Conservation (phyloP, 92 coral and sea anemone species). For the Palythoa grandis region DNA sequence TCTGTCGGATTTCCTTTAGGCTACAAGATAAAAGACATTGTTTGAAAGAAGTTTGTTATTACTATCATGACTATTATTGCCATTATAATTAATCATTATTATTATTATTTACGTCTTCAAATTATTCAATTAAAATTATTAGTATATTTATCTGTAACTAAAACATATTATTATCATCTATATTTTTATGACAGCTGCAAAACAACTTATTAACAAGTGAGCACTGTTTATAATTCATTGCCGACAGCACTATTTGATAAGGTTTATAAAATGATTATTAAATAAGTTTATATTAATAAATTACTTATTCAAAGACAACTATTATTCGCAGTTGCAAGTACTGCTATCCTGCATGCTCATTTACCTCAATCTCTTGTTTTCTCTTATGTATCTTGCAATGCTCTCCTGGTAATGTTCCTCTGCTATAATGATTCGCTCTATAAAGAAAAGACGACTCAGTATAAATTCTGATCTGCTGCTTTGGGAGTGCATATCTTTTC, state of each 20-base stretch:
- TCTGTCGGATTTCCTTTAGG: slow-evolving; percentile 64
- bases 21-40: slow-evolving; percentile 33
- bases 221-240: too few species aligned
- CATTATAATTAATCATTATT: neutral
- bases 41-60: neutral
- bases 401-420: slow-evolving; percentile 85
- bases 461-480: too few species aligned
- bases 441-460: neutral
- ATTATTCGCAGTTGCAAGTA: neutral
- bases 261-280: too few species aligned
- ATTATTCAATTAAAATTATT: neutral
- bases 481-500: too few species aligned
- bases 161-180: too few species aligned
- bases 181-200: too few species aligned
- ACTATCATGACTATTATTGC: neutral
- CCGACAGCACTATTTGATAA: too few species aligned
- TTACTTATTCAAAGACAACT: neutral
- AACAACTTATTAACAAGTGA: too few species aligned
- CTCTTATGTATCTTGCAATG: slow-evolving; percentile 61
- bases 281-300: too few species aligned
- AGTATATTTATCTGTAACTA: too few species aligned
- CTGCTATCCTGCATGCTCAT: neutral
- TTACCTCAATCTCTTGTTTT: slow-evolving; percentile 76
- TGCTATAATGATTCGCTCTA: slow-evolving; percentile 89
- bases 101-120: neutral